phyloP scores from a whole-genome alignment of 2,888 invertebrate genomes.

The Sminthurides aquaticus region DNA sequence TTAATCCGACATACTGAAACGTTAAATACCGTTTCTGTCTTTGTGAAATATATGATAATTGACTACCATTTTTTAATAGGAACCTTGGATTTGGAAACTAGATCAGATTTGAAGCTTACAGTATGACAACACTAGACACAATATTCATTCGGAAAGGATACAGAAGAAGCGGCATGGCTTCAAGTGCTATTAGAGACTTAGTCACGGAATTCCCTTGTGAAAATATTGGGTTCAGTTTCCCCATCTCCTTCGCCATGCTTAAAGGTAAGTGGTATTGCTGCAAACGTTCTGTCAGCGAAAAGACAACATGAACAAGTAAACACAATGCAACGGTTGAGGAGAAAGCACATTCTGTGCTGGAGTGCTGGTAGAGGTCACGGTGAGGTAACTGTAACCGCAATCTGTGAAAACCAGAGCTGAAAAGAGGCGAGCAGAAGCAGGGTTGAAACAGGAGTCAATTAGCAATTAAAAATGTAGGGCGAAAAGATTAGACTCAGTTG shows the following conservation, averaged over 20 bases:
- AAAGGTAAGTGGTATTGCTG: slow-evolving; percentile 45
- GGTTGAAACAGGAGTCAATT: background rate
- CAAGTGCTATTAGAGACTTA: slow-evolving; percentile 45
- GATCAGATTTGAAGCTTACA: slow-evolving; percentile 45
- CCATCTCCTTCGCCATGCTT: slow-evolving; percentile 47
- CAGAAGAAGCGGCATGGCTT: slow-evolving; percentile 46
- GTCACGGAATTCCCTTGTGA: slow-evolving; percentile 44
- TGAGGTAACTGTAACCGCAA: too few species aligned
- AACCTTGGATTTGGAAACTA: slow-evolving; percentile 43
- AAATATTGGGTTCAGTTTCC: slow-evolving; percentile 48
- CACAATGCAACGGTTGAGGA: too few species aligned
- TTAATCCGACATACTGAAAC: too few species aligned
- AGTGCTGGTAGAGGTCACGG: too few species aligned
- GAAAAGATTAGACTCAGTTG: background rate
- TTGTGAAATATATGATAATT: too few species aligned
- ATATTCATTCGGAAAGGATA: slow-evolving; percentile 46
- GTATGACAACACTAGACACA: slow-evolving; percentile 47
- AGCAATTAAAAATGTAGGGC: background rate
- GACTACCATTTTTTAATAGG: too few species aligned
- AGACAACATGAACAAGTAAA: too few species aligned
- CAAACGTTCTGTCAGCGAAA: too few species aligned
- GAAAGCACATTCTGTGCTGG: too few species aligned
- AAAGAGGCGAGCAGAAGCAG: too few species aligned
- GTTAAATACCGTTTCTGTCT: too few species aligned
- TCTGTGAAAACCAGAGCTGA: too few species aligned